phyloP scores from a whole-genome alignment of 2,113 vertebrate species.

The Amphiprion ocellaris region DNA sequence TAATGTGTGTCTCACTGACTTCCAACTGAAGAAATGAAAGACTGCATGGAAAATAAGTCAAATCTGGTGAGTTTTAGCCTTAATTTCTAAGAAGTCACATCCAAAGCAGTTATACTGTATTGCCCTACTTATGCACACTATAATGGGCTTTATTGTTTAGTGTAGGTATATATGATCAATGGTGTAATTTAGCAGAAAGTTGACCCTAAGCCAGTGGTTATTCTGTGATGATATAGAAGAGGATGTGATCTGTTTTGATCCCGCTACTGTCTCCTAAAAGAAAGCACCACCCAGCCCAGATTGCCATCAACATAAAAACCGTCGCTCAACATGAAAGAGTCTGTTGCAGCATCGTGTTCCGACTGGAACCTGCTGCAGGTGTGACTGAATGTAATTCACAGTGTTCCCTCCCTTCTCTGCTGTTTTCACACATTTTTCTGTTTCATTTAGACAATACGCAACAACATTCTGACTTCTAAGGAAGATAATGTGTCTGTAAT shows the following conservation, averaged over 20 bases:
- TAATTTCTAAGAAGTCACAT: background rate
- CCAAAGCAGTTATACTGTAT: background rate
- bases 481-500: background rate
- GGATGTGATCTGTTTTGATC: slow-evolving; percentile 34
- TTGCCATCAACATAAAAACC: slow-evolving; percentile 29
- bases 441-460: too few species aligned
- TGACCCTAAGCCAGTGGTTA: slow-evolving; percentile 14
- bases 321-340: slow-evolving; percentile 43
- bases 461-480: background rate
- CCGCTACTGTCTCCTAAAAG: slow-evolving; percentile 29
- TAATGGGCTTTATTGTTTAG: slow-evolving; percentile 2
- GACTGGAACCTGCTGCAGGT: slow-evolving; percentile 34
- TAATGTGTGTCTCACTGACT: slow-evolving; percentile 9
- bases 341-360: slow-evolving; percentile 11
- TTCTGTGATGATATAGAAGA: slow-evolving; percentile 2
- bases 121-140: background rate
- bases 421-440: background rate
- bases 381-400: background rate
- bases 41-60: background rate
- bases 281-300: slow-evolving; percentile 37
- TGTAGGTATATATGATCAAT: background rate
- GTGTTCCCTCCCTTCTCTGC: too few species aligned
- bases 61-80: slow-evolving; percentile 4
- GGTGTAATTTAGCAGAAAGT: slow-evolving; percentile 1
- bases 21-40: slow-evolving; percentile 16